Evolutionary conservation across 1,140 invertebrate species (phyloP).

Genomic region (Caenorhabditis remanei): DNA sequence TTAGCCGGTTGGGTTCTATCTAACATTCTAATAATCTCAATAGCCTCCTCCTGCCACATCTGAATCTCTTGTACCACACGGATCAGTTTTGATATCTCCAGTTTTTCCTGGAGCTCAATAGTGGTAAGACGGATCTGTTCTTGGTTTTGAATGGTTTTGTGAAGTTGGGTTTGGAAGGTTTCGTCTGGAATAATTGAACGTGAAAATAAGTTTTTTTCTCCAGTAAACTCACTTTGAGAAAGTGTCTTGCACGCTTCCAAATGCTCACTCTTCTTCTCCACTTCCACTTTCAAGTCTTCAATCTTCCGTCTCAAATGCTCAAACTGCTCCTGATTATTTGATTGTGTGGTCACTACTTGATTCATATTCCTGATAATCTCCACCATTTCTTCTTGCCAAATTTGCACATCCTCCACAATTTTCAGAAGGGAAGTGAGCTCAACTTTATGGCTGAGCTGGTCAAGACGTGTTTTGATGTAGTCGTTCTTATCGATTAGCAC

Average conservation of each 20-base stretch:
- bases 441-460: constrained; percentile 53
- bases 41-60: constrained; percentile 65
- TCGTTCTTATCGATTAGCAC: constrained; percentile 34
- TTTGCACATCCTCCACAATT: constrained; percentile 62
- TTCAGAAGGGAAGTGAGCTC: constrained; percentile 18
- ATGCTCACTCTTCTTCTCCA: constrained; percentile 48
- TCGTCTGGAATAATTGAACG: background rate
- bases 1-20: constrained; percentile 36
- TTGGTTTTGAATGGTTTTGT: constrained; percentile 39
- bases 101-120: constrained; percentile 13
- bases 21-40: constrained; percentile 52
- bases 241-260: constrained; percentile 47
- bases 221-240: background rate
- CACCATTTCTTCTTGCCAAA: constrained; percentile 59
- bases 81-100: constrained; percentile 5
- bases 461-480: constrained; percentile 42
- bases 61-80: constrained; percentile 65
- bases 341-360: constrained; percentile 17
- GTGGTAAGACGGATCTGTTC: constrained; percentile 33
- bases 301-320: constrained; percentile 12
- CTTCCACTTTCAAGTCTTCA: constrained; percentile 56
- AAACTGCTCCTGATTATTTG: constrained; percentile 26
- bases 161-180: constrained; percentile 33
- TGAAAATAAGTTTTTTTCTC: background rate
- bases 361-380: constrained; percentile 51